These are phyloP conservation scores for Otolemur garnettii DNA, from an alignment of 2,113 vertebrate species.

Conservation along the genomic window DNA sequence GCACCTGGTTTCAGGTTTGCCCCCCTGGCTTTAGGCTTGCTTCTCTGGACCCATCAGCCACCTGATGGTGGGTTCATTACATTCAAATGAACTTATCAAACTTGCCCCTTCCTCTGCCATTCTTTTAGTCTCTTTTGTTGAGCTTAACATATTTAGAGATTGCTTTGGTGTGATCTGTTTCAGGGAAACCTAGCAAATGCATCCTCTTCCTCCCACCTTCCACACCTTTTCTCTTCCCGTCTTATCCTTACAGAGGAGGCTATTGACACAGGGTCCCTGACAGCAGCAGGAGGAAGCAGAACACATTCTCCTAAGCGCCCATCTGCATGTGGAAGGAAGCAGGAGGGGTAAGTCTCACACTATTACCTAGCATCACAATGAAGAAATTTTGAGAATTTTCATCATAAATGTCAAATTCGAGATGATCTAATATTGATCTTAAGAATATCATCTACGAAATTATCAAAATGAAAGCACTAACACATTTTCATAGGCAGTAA, in stretches of 20 bases:
- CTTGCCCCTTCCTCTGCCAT: not conserved
- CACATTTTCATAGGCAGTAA: not conserved
- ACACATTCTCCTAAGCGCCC: not conserved
- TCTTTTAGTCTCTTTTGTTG: not conserved
- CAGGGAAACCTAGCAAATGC: not conserved
- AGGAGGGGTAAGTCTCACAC: not conserved
- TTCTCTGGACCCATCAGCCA: not conserved
- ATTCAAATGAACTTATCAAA: not conserved
- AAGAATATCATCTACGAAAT: not conserved
- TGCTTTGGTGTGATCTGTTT: not conserved
- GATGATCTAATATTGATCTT: not conserved
- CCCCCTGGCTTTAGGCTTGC: not conserved
- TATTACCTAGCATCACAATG: not conserved
- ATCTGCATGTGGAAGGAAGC: not conserved
- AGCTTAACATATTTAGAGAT: not conserved
- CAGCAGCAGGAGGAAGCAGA: too few relatives aligned
- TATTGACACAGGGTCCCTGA: not conserved
- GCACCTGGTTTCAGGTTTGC: not conserved
- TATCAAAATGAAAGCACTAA: not conserved
- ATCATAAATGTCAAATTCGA: not conserved
- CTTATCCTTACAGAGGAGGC: not conserved
- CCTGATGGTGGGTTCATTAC: too few relatives aligned
- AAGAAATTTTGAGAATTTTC: not conserved
- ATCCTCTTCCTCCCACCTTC: not conserved
- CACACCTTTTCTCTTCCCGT: not conserved